Conservation (phyloP, 2,888 invertebrate genomes). For the Tiphia femorata region DNA sequence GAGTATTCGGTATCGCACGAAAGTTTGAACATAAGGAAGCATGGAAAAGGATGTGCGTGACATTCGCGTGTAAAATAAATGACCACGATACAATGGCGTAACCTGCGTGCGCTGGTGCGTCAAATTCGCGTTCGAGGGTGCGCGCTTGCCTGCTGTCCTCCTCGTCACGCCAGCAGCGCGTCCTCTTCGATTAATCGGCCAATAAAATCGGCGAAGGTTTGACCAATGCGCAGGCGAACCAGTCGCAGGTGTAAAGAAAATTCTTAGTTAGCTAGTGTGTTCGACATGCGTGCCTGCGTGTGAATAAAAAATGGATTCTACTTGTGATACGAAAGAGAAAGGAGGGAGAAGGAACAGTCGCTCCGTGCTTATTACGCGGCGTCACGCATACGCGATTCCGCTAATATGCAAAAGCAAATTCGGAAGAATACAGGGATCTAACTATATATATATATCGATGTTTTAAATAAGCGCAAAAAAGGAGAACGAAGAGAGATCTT, state of each 20-base stretch:
- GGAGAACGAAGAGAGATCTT: constrained; percentile 10
- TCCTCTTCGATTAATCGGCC: constrained; percentile 30
- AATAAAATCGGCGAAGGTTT: constrained; percentile 24
- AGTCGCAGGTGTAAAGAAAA: constrained; percentile 9
- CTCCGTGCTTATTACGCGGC: constrained; percentile 53
- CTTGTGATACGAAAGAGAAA: background rate
- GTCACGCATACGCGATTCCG: constrained; percentile 55
- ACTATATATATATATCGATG: constrained; percentile 48
- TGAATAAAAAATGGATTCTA: constrained; percentile 1
- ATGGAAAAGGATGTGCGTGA: background rate
- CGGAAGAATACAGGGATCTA: constrained; percentile 69
- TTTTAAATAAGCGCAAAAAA: constrained; percentile 27
- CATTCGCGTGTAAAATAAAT: background rate
- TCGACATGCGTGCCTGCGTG: background rate
- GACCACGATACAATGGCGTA: too few relatives aligned
- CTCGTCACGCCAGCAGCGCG: too few relatives aligned
- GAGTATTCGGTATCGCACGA: background rate
- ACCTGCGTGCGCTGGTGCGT: too few relatives aligned
- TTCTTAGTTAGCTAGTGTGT: constrained; percentile 11
- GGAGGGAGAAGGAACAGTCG: constrained; percentile 32
- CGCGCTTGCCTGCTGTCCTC: background rate
- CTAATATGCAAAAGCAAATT: constrained; percentile 68
- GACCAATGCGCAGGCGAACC: constrained; percentile 7
- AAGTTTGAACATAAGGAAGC: too few relatives aligned
- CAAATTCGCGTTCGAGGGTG: constrained; percentile 1